Evolutionary conservation across 2,888 invertebrate species (phyloP).

Genomic region (Epiblema foenella): DNA sequence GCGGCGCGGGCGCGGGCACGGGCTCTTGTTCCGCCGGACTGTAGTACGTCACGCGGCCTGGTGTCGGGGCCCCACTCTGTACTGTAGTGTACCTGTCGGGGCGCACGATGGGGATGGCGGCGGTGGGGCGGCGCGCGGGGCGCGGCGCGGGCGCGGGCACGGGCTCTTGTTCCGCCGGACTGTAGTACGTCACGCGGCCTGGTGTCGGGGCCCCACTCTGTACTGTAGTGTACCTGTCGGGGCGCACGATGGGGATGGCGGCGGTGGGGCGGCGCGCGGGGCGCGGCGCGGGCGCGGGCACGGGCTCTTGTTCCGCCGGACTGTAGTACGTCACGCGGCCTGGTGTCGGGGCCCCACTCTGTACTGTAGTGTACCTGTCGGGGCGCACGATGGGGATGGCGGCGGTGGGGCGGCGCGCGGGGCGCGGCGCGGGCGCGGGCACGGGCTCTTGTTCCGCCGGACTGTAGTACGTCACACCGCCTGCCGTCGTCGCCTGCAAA

Average conservation of each 20-base stretch:
- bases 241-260: conserved; percentile 20
- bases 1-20: conserved; percentile 3
- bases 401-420: conserved; percentile 15
- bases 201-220: too few relatives aligned
- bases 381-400: conserved; percentile 20
- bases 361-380: conserved; percentile 11
- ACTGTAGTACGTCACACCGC: background rate
- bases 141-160: conserved; percentile 7
- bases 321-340: conserved; percentile 7
- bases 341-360: too few relatives aligned
- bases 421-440: conserved; percentile 4
- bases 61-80: too few relatives aligned
- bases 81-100: conserved; percentile 13
- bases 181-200: conserved; percentile 7
- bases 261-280: conserved; percentile 13
- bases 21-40: conserved; percentile 14
- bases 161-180: conserved; percentile 9
- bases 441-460: conserved; percentile 13
- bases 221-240: conserved; percentile 12
- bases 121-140: conserved; percentile 11
- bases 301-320: conserved; percentile 11
- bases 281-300: conserved; percentile 6
- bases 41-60: conserved; percentile 3
- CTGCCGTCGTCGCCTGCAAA: too few relatives aligned
- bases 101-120: conserved; percentile 20